Evolutionary conservation across 2,888 invertebrate species (phyloP).

Genomic region (Aromia moschata): DNA sequence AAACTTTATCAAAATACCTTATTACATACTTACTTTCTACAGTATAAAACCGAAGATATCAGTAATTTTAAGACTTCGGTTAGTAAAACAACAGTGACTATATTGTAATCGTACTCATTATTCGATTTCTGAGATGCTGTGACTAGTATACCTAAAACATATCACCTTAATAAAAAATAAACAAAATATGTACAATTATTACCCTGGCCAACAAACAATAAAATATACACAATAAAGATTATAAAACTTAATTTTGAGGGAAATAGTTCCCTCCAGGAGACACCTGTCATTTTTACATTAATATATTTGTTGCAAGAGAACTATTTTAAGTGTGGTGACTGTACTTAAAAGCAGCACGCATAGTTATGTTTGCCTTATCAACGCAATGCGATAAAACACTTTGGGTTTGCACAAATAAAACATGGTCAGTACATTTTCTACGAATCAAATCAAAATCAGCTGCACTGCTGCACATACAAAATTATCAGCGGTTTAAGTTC

Average conservation of each 20-base stretch:
- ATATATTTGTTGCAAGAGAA: too few species aligned
- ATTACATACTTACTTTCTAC: conserved; percentile 68
- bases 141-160: conserved; percentile 82
- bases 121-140: conserved; percentile 87
- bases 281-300: conserved; percentile 6
- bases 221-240: conserved; percentile 86
- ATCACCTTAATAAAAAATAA: conserved; percentile 5
- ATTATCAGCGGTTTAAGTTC: too few species aligned
- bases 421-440: not conserved
- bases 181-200: too few species aligned
- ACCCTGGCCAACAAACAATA: conserved; percentile 93
- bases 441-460: not conserved
- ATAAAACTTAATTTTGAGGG: conserved; percentile 83
- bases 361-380: conserved; percentile 4
- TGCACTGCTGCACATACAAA: not conserved
- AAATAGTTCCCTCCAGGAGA: conserved; percentile 71
- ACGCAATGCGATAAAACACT: not conserved
- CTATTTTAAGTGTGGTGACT: not conserved
- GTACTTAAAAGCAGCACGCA: not conserved
- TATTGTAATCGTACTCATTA: conserved; percentile 87
- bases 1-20: not conserved
- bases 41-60: conserved; percentile 76
- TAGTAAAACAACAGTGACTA: conserved; percentile 85
- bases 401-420: not conserved
- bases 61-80: conserved; percentile 88